Conservation (phyloP, 2,888 invertebrate species). For the Clostera curtula region DNA sequence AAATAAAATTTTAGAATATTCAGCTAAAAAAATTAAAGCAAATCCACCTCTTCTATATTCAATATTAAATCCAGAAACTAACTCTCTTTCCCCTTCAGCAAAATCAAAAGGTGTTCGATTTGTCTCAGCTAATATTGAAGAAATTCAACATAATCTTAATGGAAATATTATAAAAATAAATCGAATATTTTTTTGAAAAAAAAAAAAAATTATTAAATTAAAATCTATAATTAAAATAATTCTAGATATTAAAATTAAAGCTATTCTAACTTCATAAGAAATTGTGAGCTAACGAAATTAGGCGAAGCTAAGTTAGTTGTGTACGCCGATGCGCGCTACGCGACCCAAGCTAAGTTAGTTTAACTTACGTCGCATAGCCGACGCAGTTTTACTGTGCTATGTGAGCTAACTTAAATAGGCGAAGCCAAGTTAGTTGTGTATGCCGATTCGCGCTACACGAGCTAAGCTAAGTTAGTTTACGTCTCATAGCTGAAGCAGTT, state of each 20-base stretch:
- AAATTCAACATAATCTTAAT: slow-evolving; percentile 72
- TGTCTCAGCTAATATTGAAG: slow-evolving; percentile 79
- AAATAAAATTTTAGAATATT: slow-evolving; percentile 81
- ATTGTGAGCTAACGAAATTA: too few relatives aligned
- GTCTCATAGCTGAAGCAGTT: too few relatives aligned
- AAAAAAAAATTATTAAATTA: slow-evolving; percentile 65
- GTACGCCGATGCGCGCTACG: too few relatives aligned
- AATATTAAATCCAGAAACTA: slow-evolving; percentile 87
- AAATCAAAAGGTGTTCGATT: slow-evolving; percentile 87
- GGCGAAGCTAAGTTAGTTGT: too few relatives aligned
- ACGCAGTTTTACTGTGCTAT: too few relatives aligned
- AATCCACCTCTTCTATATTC: slow-evolving; percentile 83
- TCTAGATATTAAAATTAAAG: slow-evolving; percentile 77
- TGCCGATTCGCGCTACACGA: too few relatives aligned
- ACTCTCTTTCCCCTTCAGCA: slow-evolving; percentile 85
- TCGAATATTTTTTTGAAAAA: slow-evolving; percentile 68
- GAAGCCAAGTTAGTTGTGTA: too few relatives aligned
- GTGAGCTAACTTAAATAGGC: too few relatives aligned
- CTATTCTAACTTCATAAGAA: slow-evolving; percentile 84
- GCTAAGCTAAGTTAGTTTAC: too few relatives aligned
- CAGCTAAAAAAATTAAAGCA: slow-evolving; percentile 83
- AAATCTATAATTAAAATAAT: slow-evolving; percentile 73
- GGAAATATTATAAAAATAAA: slow-evolving; percentile 73
- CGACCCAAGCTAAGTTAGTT: too few relatives aligned
- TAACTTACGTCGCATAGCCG: too few relatives aligned